phyloP scores from a whole-genome alignment of 2,888 invertebrate genomes.

The Prosopocoilus inquinatus region DNA sequence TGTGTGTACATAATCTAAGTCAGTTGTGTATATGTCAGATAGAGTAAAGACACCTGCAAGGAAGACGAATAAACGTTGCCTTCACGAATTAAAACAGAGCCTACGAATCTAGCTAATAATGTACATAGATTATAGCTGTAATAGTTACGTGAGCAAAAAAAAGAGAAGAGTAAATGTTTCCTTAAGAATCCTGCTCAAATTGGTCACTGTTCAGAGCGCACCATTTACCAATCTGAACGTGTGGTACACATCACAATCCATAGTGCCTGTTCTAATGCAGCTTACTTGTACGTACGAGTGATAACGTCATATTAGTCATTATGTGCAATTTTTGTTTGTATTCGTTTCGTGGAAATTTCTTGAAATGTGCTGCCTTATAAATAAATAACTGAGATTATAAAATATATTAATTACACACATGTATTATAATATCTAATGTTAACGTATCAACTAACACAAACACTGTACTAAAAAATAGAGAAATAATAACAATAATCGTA shows the following conservation, averaged over 20 bases:
- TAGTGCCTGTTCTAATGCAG: conserved; percentile 42
- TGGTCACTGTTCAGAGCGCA: conserved; percentile 19
- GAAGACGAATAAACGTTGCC: too few species aligned
- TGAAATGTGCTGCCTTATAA: conserved; percentile 28
- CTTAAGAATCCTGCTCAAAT: conserved; percentile 16
- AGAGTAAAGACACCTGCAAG: too few species aligned
- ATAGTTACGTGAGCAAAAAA: conserved; percentile 7
- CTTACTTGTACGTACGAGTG: conserved; percentile 27
- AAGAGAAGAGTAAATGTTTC: conserved; percentile 4
- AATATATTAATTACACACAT: conserved; percentile 1
- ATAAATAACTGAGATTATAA: conserved; percentile 18
- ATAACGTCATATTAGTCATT: conserved; percentile 38
- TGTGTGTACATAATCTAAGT: too few species aligned
- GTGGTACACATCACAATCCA: conserved; percentile 42
- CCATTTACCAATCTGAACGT: conserved; percentile 23
- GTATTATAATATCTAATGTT: conserved; percentile 2
- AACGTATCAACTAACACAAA: not conserved
- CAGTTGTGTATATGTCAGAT: too few species aligned
- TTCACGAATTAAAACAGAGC: too few species aligned
- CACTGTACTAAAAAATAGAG: conserved; percentile 5
- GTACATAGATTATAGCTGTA: conserved; percentile 1
- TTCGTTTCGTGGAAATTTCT: conserved; percentile 18
- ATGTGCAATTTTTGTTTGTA: conserved; percentile 39
- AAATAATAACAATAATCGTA: conserved; percentile 11
- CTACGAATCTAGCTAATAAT: not conserved